A percentile compares a stretch with the other conserved stretches of the same genome.
phyloP scores from a whole-genome alignment of 30 jellyfish, hydroid and myxozoan species.

The Mastigias papua region DNA sequence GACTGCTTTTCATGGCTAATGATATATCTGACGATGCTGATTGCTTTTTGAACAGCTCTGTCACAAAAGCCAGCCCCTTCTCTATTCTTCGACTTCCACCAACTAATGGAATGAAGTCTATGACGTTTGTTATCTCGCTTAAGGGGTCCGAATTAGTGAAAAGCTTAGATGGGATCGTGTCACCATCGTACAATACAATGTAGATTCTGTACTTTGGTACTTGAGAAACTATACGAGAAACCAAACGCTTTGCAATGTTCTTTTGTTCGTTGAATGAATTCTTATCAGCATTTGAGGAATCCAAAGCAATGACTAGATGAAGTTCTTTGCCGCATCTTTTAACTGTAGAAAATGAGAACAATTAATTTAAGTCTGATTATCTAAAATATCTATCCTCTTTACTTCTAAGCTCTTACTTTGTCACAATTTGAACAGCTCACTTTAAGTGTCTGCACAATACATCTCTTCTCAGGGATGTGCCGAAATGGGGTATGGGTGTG shows the following conservation, averaged over 20 bases:
- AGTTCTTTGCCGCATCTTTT: constrained; percentile 4
- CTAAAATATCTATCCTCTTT: too few relatives aligned
- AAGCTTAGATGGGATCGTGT: constrained; percentile 2
- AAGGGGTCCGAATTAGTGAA: constrained; percentile 2
- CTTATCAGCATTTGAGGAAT: constrained; percentile 25
- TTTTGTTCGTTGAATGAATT: constrained; percentile 24
- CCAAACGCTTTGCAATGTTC: constrained; percentile 25
- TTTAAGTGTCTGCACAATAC: too few relatives aligned
- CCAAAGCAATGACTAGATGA: constrained; percentile 44
- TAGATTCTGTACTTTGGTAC: constrained; percentile 15
- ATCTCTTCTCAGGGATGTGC: too few relatives aligned
- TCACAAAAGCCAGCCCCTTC: constrained; percentile 27
- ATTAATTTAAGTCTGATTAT: not conserved
- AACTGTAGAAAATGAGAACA: not conserved
- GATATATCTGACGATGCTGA: not conserved
- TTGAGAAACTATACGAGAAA: not conserved
- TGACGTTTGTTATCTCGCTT: not conserved
- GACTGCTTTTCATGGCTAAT: not conserved
- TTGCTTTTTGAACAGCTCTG: constrained; percentile 8
- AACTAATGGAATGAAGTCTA: constrained; percentile 31
- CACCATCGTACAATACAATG: constrained; percentile 27
- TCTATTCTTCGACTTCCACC: constrained; percentile 30
- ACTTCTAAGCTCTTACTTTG: too few relatives aligned
- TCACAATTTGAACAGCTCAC: too few relatives aligned
- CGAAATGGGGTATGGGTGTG: too few relatives aligned